phyloP scores from a whole-genome alignment of 2,888 invertebrate genomes.

The Drosophila nr. fundita region DNA sequence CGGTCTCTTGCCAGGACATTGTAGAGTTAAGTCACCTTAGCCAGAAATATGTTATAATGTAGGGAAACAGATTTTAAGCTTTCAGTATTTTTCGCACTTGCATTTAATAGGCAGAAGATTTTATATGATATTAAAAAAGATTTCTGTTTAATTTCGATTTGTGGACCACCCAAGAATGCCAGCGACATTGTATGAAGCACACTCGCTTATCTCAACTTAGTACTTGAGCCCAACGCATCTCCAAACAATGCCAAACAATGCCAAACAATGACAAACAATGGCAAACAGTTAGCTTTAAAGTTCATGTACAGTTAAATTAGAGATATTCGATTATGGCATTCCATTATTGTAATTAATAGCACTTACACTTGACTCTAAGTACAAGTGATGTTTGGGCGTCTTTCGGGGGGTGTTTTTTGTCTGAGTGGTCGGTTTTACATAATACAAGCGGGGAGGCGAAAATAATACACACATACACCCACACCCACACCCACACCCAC shows the following conservation, averaged over 20 bases:
- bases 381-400: slow-evolving; percentile 3
- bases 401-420: not conserved
- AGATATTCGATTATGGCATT: slow-evolving; percentile 5
- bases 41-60: not conserved
- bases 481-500: slow-evolving; percentile 4
- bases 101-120: not conserved
- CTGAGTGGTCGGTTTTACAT: slow-evolving; percentile 16
- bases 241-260: not conserved
- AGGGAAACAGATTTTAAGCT: not conserved
- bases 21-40: not conserved
- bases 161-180: not conserved
- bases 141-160: not conserved
- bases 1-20: not conserved
- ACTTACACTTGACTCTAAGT: slow-evolving; percentile 20
- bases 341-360: slow-evolving; percentile 29
- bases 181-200: not conserved
- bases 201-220: not conserved
- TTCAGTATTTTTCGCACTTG: not conserved
- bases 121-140: not conserved
- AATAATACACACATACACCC: slow-evolving; percentile 29
- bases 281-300: not conserved
- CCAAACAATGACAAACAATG: not conserved
- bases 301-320: not conserved
- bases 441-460: slow-evolving; percentile 25
- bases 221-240: not conserved